Evolutionary conservation across 2,113 vertebrate species (phyloP).

Genomic region (Perognathus longimembris): DNA sequence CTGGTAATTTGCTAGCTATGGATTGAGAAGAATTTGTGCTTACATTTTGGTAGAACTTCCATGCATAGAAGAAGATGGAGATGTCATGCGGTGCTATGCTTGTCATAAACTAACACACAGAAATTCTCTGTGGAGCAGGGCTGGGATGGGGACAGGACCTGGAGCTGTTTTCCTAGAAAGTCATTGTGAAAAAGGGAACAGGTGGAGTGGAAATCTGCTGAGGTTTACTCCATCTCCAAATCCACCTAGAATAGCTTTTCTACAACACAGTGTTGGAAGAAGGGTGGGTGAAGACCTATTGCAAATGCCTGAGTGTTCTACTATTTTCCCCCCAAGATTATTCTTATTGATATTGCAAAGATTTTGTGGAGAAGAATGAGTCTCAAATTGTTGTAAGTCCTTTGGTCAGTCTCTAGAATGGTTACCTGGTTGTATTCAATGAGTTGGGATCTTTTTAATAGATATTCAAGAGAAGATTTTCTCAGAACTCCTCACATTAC

Average conservation of each 20-base stretch:
- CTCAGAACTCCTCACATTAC: background rate
- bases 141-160: background rate
- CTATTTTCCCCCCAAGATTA: background rate
- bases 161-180: background rate
- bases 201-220: background rate
- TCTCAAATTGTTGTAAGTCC: background rate
- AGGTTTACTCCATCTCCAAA: background rate
- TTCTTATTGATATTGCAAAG: background rate
- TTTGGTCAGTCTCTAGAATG: background rate
- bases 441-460: background rate
- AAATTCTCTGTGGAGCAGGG: background rate
- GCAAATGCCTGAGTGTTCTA: background rate
- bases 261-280: fast-evolving
- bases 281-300: background rate
- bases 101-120: background rate
- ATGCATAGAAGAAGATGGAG: background rate
- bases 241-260: no score
- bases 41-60: background rate
- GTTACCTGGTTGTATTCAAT: background rate
- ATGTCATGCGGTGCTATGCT: no score
- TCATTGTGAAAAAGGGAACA: background rate
- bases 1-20: background rate
- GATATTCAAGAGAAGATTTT: background rate
- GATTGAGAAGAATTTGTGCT: background rate
- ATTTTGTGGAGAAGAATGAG: background rate